A percentile compares a stretch with the other conserved stretches of the same genome.
phyloP scores from a whole-genome alignment of 2,888 invertebrate genomes.

The Sphaeridia pumilis region DNA sequence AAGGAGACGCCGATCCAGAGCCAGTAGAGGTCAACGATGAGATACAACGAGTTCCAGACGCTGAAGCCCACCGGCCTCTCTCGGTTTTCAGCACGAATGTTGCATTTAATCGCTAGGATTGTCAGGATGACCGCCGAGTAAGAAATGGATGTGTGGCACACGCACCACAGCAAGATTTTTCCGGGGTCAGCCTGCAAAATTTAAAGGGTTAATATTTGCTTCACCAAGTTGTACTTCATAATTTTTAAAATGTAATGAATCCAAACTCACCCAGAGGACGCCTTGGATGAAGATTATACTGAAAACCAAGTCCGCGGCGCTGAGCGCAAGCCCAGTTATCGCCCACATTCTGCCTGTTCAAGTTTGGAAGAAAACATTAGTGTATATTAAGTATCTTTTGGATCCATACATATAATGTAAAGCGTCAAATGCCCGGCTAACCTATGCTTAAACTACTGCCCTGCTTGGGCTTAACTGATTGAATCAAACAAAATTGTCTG shows the following conservation, averaged over 20 bases:
- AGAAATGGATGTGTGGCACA: constrained; percentile 6
- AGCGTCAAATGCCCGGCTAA: no score
- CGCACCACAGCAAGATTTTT: constrained; percentile 9
- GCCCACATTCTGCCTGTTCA: constrained; percentile 6
- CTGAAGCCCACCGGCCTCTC: constrained; percentile 9
- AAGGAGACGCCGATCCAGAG: constrained; percentile 12
- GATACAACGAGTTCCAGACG: constrained; percentile 9
- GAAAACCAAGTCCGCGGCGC: constrained; percentile 6
- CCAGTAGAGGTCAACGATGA: constrained; percentile 8
- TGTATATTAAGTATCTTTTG: no score
- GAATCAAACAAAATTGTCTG: no score
- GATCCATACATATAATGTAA: no score
- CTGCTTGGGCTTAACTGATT: no score
- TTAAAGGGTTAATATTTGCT: no score
- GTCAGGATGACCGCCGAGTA: constrained; percentile 6
- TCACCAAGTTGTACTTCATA: neutral
- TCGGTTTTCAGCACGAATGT: constrained; percentile 3
- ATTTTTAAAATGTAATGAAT: neutral
- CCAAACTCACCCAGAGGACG: constrained; percentile 2
- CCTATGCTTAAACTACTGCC: no score
- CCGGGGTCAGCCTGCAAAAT: neutral
- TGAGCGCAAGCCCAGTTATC: constrained; percentile 2
- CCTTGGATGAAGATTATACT: constrained; percentile 13
- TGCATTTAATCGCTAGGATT: constrained; percentile 9
- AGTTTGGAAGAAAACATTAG: no score